phyloP scores from a whole-genome alignment of 2,113 vertebrate genomes.

The Psophia crepitans region DNA sequence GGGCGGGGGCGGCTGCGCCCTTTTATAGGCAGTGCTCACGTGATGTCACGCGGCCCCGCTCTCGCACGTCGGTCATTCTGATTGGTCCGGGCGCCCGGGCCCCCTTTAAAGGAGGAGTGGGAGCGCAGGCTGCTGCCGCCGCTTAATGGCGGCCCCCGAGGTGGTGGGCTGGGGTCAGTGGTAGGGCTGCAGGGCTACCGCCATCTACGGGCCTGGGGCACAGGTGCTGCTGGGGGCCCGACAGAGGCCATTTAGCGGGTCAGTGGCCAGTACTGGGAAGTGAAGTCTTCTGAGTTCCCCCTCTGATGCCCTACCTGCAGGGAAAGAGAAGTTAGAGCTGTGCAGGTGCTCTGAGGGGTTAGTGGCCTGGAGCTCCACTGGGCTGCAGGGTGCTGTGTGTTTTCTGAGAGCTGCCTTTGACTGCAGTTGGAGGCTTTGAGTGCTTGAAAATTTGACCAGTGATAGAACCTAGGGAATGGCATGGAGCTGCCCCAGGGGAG shows the following conservation, averaged over 20 bases:
- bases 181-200: rapidly evolving
- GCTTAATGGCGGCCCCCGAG: rapidly evolving
- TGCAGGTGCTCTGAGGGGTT: rapidly evolving
- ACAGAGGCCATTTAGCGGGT: not conserved
- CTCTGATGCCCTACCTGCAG: not conserved
- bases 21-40: not conserved
- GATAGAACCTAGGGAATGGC: too few relatives aligned
- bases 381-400: not conserved
- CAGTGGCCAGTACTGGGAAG: rapidly evolving
- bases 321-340: not conserved
- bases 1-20: rapidly evolving
- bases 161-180: rapidly evolving
- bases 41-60: rapidly evolving
- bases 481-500: too few relatives aligned
- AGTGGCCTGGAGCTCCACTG: not conserved
- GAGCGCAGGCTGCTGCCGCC: too few relatives aligned
- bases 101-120: not conserved
- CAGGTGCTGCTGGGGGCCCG: rapidly evolving
- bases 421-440: not conserved
- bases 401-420: not conserved
- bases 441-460: not conserved
- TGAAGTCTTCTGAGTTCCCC: rapidly evolving
- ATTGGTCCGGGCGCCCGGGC: not conserved
- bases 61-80: rapidly evolving
- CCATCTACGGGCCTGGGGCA: rapidly evolving